phyloP scores from a whole-genome alignment of 2,797 vertebrate genomes.

The Protonibea diacanthus region DNA sequence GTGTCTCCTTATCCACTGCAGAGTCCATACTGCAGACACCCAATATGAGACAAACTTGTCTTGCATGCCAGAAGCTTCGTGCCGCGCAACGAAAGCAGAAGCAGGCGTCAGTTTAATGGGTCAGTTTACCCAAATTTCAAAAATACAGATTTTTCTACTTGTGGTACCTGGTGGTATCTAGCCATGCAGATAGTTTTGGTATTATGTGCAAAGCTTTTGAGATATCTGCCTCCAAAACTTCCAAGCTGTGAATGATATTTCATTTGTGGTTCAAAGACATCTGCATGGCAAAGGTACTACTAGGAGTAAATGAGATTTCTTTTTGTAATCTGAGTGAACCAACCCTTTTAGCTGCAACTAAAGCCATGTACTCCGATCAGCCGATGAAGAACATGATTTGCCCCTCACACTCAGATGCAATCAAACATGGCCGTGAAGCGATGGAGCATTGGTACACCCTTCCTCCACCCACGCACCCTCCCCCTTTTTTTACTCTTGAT shows the following conservation, averaged over 20 bases:
- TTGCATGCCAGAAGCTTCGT: constrained; percentile 34
- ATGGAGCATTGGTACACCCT: constrained; percentile 27
- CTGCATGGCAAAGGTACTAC: constrained; percentile 1
- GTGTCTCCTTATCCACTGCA: constrained; percentile 21
- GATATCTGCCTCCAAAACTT: background rate
- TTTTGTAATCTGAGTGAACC: constrained; percentile 29
- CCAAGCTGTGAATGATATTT: background rate
- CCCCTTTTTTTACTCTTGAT: constrained; percentile 1
- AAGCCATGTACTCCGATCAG: constrained; percentile 25
- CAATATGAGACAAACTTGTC: constrained; percentile 4
- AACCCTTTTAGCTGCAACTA: constrained; percentile 24
- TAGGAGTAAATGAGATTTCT: background rate
- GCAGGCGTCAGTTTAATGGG: constrained; percentile 24
- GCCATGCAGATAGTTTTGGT: constrained; percentile 13
- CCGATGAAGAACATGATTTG: constrained; percentile 60
- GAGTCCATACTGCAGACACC: constrained; percentile 28
- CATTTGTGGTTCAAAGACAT: background rate
- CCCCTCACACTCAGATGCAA: constrained; percentile 32
- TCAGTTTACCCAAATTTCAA: constrained; percentile 48
- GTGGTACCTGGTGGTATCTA: background rate
- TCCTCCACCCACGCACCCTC: constrained; percentile 3
- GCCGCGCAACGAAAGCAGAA: constrained; percentile 5
- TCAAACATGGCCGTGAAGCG: constrained; percentile 35
- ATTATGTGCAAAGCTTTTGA: background rate
- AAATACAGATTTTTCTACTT: background rate